Conservation (phyloP, 2,113 vertebrate genomes). For the Prochilodus magdalenae region DNA sequence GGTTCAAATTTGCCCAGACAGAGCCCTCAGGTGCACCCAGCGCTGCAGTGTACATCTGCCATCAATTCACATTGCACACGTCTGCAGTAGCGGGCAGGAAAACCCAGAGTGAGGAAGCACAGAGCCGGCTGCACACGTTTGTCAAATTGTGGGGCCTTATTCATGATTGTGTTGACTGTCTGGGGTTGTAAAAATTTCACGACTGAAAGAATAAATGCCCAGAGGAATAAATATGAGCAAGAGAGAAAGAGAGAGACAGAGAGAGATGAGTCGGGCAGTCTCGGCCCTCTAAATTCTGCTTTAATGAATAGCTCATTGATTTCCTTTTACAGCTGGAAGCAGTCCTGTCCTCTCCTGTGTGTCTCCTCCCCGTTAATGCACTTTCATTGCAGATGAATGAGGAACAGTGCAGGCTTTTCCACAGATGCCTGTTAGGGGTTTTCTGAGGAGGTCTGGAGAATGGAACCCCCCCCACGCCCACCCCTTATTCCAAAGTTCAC, state of each 20-base stretch:
- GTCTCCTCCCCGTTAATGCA: constrained; percentile 76
- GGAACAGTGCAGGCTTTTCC: constrained; percentile 56
- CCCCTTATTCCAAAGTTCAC: too few relatives aligned
- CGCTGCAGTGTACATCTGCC: constrained; percentile 9
- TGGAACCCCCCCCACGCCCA: too few relatives aligned
- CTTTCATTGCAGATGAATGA: constrained; percentile 66
- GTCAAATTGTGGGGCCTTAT: background rate
- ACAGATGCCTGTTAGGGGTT: constrained; percentile 30
- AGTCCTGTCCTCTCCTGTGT: constrained; percentile 68
- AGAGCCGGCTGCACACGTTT: background rate
- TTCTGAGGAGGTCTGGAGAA: background rate
- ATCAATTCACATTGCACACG: constrained; percentile 18
- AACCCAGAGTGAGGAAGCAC: background rate
- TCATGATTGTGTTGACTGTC: constrained; percentile 34
- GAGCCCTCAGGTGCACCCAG: background rate
- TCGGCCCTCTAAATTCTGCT: constrained; percentile 67
- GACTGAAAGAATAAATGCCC: constrained; percentile 39
- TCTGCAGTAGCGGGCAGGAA: constrained; percentile 20
- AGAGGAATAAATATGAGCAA: constrained; percentile 16
- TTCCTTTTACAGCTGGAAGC: constrained; percentile 71
- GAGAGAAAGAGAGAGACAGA: constrained; percentile 43
- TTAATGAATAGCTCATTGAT: constrained; percentile 86
- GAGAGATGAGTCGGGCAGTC: constrained; percentile 37
- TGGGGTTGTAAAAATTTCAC: constrained; percentile 59
- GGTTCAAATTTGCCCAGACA: constrained; percentile 14